Percentiles rank a stretch among this genome's conserved stretches.
phyloP scores from a whole-genome alignment of 2,113 vertebrate genomes.

The Danio rerio region GRCz12tu NC_133186.1:5696001-5696500 shows the following conservation, averaged over 20 bases:
- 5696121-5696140: not conserved
- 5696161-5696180: not conserved
- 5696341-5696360: not conserved
- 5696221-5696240: too few species aligned
- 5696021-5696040: too few species aligned
- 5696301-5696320: constrained; percentile 10
- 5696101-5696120: not conserved
- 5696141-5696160: not conserved
- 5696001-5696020: too few species aligned
- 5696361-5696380: not conserved
- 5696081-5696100: too few species aligned
- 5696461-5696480: not conserved
- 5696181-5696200: not conserved
- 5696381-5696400: not conserved
- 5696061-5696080: too few species aligned
- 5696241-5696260: not conserved
- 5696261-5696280: constrained; percentile 1
- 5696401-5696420: constrained; percentile 25
- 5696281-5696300: not conserved
- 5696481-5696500: not conserved
- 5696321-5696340: constrained; percentile 8
- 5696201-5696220: not conserved
- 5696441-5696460: not conserved
- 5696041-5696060: too few species aligned
- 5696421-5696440: not conserved